Conservation (phyloP, 2,113 vertebrate genomes). For the Laticauda laticaudata region DNA sequence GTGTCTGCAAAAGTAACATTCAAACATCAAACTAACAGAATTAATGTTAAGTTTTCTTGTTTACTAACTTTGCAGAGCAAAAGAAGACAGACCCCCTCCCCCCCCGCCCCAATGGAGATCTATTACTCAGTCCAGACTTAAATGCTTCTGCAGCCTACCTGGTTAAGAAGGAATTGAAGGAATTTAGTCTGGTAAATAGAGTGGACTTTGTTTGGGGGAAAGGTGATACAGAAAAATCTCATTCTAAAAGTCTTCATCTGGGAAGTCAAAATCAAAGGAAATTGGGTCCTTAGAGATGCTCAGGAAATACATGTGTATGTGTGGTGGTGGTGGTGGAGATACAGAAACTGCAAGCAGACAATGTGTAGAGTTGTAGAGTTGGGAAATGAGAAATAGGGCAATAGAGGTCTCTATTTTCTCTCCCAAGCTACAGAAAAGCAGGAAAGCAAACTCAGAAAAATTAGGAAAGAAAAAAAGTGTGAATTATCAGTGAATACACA, state of each 20-base stretch:
- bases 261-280: background rate
- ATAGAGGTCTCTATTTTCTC: background rate
- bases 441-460: background rate
- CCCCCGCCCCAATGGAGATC: background rate
- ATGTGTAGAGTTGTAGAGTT: background rate
- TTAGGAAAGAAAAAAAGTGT: background rate
- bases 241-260: background rate
- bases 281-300: background rate
- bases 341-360: background rate
- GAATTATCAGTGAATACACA: background rate
- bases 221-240: background rate
- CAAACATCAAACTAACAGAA: background rate
- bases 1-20: background rate
- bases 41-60: background rate
- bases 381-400: background rate
- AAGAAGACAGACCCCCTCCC: background rate
- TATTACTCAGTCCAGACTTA: background rate
- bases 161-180: background rate
- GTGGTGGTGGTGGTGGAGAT: background rate
- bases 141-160: background rate
- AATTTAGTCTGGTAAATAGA: background rate
- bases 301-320: background rate
- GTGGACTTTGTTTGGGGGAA: background rate
- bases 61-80: background rate
- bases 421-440: background rate